phyloP scores from a whole-genome alignment of 2,113 vertebrate genomes.

The Emydocephalus ijimae region DNA sequence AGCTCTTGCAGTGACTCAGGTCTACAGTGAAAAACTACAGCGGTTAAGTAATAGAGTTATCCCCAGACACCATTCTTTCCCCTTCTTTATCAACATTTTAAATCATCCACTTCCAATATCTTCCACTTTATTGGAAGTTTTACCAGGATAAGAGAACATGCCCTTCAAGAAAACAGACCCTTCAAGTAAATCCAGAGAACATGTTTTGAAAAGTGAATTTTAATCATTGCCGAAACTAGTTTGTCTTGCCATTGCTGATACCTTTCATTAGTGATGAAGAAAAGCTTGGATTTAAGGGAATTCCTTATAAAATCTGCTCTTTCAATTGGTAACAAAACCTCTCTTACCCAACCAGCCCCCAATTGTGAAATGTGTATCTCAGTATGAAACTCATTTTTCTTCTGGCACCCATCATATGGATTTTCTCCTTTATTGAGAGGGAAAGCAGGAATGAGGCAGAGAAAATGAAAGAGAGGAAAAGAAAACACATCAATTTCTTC shows the following conservation, averaged over 20 bases:
- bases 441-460: neutral
- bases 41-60: neutral
- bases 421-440: constrained; percentile 15
- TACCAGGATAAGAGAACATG: neutral
- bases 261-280: neutral
- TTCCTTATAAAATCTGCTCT: neutral
- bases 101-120: neutral
- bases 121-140: neutral
- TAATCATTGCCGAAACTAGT: neutral
- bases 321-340: neutral
- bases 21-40: neutral
- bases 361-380: neutral
- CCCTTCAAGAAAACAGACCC: neutral
- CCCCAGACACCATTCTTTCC: neutral
- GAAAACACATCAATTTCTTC: constrained; percentile 36
- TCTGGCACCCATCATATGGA: neutral
- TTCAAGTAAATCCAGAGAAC: neutral
- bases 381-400: neutral
- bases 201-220: neutral
- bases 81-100: neutral
- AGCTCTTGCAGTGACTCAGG: neutral
- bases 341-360: neutral
- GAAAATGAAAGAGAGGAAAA: neutral
- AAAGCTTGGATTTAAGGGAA: neutral
- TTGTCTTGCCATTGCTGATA: neutral